A percentile compares a stretch with the other conserved stretches of the same genome.
These are phyloP conservation scores for Neomorphus geoffroyi DNA, from an alignment of 2,797 vertebrate genomes.

Conservation along the genomic window DNA sequence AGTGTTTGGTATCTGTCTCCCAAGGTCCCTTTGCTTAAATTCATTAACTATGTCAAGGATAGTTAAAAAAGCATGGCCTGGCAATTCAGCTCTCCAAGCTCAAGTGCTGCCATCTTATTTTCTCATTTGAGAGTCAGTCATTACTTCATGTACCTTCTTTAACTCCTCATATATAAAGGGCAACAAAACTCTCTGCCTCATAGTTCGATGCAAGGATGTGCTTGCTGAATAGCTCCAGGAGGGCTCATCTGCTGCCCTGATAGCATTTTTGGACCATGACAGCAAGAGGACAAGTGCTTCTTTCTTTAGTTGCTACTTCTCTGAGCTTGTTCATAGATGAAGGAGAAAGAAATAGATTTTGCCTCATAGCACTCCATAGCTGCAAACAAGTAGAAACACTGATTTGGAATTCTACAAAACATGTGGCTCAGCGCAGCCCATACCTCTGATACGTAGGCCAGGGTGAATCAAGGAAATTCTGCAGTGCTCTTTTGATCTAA, in stretches of 20 bases:
- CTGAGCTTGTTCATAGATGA: not conserved
- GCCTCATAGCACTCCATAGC: not conserved
- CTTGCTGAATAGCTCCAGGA: not conserved
- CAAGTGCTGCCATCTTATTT: not conserved
- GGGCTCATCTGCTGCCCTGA: not conserved
- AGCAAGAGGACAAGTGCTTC: not conserved
- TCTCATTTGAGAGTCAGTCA: not conserved
- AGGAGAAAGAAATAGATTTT: not conserved
- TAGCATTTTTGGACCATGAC: not conserved
- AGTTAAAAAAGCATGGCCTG: not conserved
- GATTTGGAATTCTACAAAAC: not conserved
- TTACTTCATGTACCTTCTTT: not conserved
- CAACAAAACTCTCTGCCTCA: not conserved
- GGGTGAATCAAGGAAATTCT: not conserved
- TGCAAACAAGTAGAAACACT: not conserved
- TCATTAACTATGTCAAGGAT: not conserved
- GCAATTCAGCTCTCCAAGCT: not conserved
- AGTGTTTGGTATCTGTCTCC: not conserved
- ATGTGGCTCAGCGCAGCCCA: fast-evolving
- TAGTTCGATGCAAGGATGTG: not conserved
- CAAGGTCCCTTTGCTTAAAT: not conserved
- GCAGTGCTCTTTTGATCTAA: not conserved
- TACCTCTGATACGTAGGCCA: not conserved
- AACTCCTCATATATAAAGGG: not conserved
- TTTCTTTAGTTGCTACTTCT: not conserved